These are phyloP conservation scores for Linepithema humile DNA, from an alignment of 1,140 invertebrate species.

Conservation along the genomic window DNA sequence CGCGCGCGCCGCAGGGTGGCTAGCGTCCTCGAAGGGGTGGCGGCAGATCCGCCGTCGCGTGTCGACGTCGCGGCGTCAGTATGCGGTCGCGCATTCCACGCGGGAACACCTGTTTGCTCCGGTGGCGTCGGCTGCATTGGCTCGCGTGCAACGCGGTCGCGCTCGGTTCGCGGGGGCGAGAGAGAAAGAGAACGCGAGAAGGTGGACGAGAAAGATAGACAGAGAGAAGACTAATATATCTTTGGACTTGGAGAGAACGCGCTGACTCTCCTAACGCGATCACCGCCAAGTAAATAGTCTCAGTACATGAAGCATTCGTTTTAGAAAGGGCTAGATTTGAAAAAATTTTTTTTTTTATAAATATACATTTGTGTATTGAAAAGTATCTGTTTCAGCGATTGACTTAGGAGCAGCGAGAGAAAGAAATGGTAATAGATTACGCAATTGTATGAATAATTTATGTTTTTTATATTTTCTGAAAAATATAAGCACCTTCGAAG, in stretches of 20 bases:
- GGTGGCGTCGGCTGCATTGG: conserved; percentile 27
- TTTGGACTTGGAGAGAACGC: conserved; percentile 9
- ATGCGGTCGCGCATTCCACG: conserved; percentile 74
- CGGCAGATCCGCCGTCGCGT: conserved; percentile 38
- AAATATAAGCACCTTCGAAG: neutral
- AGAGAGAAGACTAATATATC: neutral
- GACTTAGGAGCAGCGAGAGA: neutral
- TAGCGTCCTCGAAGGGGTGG: neutral
- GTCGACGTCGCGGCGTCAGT: conserved; percentile 64
- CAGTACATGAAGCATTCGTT: neutral
- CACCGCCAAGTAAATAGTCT: conserved; percentile 28
- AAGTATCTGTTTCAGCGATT: neutral
- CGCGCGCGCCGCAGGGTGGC: conserved; percentile 31
- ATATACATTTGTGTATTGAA: neutral
- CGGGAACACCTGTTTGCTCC: conserved; percentile 74
- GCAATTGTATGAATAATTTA: neutral
- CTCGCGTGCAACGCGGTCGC: conserved; percentile 33
- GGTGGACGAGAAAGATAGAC: neutral
- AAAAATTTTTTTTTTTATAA: neutral
- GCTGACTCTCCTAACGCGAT: neutral
- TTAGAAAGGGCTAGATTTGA: neutral
- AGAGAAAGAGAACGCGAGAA: neutral
- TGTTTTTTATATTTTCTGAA: neutral
- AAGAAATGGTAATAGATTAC: neutral
- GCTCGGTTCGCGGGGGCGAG: conserved; percentile 10